Evolutionary conservation across 2,113 vertebrate genomes (phyloP).

Genomic region (Rhizomys pruinosus): DNA sequence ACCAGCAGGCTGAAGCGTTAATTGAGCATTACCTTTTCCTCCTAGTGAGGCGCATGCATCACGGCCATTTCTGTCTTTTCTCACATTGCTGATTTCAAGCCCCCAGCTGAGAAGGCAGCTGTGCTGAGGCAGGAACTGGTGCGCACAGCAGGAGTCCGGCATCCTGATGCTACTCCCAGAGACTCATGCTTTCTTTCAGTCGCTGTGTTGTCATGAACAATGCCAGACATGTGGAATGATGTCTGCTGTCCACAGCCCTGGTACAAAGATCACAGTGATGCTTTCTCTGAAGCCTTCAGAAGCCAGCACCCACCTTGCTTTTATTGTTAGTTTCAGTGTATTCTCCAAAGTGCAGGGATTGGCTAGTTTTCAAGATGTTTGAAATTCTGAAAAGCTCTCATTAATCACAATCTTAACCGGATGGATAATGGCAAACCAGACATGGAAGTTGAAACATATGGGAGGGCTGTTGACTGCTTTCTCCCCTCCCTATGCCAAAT

Average conservation of each 20-base stretch:
- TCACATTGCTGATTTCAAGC: constrained; percentile 77
- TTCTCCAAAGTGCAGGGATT: constrained; percentile 26
- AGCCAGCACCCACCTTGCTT: constrained; percentile 24
- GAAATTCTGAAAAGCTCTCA: constrained; percentile 51
- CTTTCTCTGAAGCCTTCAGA: constrained; percentile 64
- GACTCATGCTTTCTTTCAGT: constrained; percentile 79
- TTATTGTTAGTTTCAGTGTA: constrained; percentile 51
- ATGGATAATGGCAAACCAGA: constrained; percentile 32
- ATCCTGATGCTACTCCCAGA: constrained; percentile 75
- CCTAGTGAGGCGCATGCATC: constrained; percentile 65
- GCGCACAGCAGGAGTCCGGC: constrained; percentile 74
- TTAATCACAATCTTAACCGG: constrained; percentile 13
- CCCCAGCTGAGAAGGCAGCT: constrained; percentile 85
- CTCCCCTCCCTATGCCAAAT: neutral
- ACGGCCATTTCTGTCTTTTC: constrained; percentile 79
- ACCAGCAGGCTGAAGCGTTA: constrained; percentile 65
- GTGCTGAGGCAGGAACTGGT: constrained; percentile 76
- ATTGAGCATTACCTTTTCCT: constrained; percentile 72
- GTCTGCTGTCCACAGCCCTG: constrained; percentile 58
- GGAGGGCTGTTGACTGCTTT: neutral
- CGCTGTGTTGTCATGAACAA: constrained; percentile 63
- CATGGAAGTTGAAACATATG: constrained; percentile 54
- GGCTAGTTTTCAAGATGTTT: constrained; percentile 63
- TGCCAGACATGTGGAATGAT: constrained; percentile 73
- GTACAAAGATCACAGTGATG: constrained; percentile 33